Evolutionary conservation across 2,797 vertebrate genomes (phyloP).

Genomic region (Hemitrygon akajei): DNA sequence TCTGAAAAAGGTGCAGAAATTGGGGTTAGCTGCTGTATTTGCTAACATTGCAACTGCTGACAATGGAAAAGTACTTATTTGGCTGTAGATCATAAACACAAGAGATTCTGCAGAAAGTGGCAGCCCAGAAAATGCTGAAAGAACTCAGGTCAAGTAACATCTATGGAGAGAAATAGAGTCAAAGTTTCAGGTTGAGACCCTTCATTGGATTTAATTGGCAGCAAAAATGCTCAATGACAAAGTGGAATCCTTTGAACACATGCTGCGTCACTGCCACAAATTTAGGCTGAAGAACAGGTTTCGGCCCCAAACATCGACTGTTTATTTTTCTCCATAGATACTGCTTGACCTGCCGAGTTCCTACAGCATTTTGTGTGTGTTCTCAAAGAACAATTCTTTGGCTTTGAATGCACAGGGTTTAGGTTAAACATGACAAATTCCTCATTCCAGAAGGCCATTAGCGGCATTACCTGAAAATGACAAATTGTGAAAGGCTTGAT

Average conservation of each 20-base stretch:
- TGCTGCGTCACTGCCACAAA: neutral
- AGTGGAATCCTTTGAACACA: neutral
- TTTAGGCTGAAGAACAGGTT: neutral
- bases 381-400: neutral
- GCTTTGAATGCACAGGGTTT: neutral
- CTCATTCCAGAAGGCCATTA: neutral
- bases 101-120: too few species aligned
- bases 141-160: too few species aligned
- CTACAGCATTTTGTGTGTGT: too few species aligned
- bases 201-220: too few species aligned
- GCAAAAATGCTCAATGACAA: neutral
- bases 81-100: neutral
- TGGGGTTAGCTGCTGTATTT: neutral
- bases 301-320: too few species aligned
- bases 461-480: neutral
- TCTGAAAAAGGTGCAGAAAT: neutral
- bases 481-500: neutral
- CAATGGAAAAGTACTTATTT: neutral
- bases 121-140: too few species aligned
- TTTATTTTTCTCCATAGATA: too few species aligned
- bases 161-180: too few species aligned
- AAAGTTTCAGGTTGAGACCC: too few species aligned
- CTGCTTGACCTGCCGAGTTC: too few species aligned
- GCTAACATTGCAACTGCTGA: neutral
- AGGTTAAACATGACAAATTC: neutral